phyloP scores from a whole-genome alignment of 1,140 invertebrate genomes.

The Calliopsis andreniformis region DNA sequence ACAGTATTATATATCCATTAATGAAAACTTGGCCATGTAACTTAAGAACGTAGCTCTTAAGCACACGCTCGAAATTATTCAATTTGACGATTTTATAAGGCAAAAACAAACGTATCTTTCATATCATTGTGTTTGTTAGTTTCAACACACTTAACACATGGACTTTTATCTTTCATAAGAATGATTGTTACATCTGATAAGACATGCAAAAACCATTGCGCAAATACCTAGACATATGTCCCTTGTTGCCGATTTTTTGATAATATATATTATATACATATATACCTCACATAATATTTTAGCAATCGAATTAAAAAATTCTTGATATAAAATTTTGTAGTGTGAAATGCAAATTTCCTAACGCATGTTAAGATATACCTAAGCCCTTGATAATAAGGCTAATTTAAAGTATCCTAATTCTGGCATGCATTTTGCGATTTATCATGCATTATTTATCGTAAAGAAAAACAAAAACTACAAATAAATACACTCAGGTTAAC shows the following conservation, averaged over 20 bases:
- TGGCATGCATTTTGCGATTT: constrained; percentile 15
- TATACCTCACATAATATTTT: constrained; percentile 18
- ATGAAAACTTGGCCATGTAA: neutral
- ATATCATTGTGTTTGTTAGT: constrained; percentile 18
- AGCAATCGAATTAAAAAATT: constrained; percentile 14
- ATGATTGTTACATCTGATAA: constrained; percentile 21
- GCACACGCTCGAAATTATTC: neutral
- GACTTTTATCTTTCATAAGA: constrained; percentile 31
- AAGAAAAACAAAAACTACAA: neutral
- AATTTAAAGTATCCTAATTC: constrained; percentile 24
- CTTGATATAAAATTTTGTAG: constrained; percentile 22
- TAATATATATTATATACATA: constrained; percentile 6
- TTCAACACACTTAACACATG: neutral
- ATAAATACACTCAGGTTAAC: constrained; percentile 31
- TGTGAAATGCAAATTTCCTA: constrained; percentile 20
- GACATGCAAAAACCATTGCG: constrained; percentile 10
- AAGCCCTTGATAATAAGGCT: no score
- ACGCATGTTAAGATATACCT: constrained; percentile 16
- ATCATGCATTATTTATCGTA: constrained; percentile 2
- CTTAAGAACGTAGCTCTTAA: neutral
- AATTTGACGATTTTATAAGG: constrained; percentile 19
- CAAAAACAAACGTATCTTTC: neutral
- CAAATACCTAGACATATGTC: constrained; percentile 11
- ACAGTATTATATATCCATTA: constrained; percentile 58
- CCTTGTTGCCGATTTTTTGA: constrained; percentile 26